phyloP scores from a whole-genome alignment of 92 coral and sea anemone species.

The Epizoanthus fatuus region DNA sequence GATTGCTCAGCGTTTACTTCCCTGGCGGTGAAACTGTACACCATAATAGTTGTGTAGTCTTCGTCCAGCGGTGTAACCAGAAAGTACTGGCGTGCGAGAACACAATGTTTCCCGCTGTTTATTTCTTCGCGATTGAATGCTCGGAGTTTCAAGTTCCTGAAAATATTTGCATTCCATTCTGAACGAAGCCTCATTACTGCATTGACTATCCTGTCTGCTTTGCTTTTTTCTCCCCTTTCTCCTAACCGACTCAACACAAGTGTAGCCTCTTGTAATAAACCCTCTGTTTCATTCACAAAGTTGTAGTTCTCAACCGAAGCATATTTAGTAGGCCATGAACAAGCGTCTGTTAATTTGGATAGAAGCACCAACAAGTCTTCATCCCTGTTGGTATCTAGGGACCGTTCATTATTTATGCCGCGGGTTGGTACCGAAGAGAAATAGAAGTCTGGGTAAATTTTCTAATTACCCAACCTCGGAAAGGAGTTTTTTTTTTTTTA shows the following conservation, averaged over 20 bases:
- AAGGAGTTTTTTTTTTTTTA: slow-evolving; percentile 13
- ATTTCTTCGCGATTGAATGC: slow-evolving; percentile 75
- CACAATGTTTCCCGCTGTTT: slow-evolving; percentile 48
- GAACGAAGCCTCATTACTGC: slow-evolving; percentile 49
- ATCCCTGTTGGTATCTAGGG: background rate
- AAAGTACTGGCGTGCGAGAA: slow-evolving; percentile 79
- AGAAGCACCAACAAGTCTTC: slow-evolving; percentile 5
- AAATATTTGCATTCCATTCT: slow-evolving; percentile 61
- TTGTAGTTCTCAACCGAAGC: slow-evolving; percentile 31
- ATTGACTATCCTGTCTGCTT: slow-evolving; percentile 62
- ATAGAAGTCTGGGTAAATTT: background rate
- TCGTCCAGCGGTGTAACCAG: slow-evolving; percentile 72
- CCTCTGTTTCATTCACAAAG: background rate
- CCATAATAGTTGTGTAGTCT: slow-evolving; percentile 45
- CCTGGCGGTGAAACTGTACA: slow-evolving; percentile 71
- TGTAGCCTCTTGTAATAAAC: background rate
- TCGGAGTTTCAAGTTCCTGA: slow-evolving; percentile 57
- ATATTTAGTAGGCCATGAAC: slow-evolving; percentile 35
- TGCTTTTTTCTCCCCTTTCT: slow-evolving; percentile 17
- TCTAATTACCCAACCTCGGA: slow-evolving; percentile 17
- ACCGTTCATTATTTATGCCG: slow-evolving; percentile 31
- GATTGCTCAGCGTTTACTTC: slow-evolving; percentile 57
- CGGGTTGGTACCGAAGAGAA: slow-evolving; percentile 38
- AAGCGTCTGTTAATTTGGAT: slow-evolving; percentile 18
- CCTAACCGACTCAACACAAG: slow-evolving; percentile 50